These are phyloP conservation scores for Channallabes apus DNA, from an alignment of 2,797 vertebrate genomes.

Conservation along the genomic window DNA sequence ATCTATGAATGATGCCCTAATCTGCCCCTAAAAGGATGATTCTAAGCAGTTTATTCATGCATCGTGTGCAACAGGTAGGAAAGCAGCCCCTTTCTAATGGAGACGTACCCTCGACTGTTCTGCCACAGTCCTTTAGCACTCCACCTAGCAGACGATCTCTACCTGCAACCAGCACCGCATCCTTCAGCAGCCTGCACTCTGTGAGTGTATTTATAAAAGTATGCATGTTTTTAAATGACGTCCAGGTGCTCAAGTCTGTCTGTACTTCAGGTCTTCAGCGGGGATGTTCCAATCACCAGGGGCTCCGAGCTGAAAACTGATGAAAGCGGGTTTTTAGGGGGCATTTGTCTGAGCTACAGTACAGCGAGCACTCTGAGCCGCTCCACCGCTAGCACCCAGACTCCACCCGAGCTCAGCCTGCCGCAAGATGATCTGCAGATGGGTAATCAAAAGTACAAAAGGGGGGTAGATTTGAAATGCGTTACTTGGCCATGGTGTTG, in stretches of 20 bases:
- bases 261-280: constrained; percentile 82
- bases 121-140: constrained; percentile 74
- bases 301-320: constrained; percentile 79
- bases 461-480: background rate
- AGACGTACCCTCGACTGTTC: constrained; percentile 60
- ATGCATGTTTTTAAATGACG: no score
- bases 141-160: constrained; percentile 76
- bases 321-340: constrained; percentile 67
- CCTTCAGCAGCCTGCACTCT: constrained; percentile 84
- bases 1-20: background rate
- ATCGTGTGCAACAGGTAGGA: constrained; percentile 63
- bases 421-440: constrained; percentile 77
- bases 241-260: background rate
- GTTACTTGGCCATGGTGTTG: background rate
- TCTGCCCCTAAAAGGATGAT: background rate
- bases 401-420: constrained; percentile 83
- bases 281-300: constrained; percentile 77
- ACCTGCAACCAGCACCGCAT: constrained; percentile 69
- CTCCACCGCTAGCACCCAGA: constrained; percentile 89
- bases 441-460: constrained; percentile 67
- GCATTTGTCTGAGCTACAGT: constrained; percentile 76
- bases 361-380: constrained; percentile 83
- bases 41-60: background rate
- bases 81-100: constrained; percentile 74
- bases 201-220: constrained; percentile 69